These are phyloP conservation scores for Andrena hattorfiana DNA, from an alignment of 2,888 invertebrate species.

Conservation along the genomic window DNA sequence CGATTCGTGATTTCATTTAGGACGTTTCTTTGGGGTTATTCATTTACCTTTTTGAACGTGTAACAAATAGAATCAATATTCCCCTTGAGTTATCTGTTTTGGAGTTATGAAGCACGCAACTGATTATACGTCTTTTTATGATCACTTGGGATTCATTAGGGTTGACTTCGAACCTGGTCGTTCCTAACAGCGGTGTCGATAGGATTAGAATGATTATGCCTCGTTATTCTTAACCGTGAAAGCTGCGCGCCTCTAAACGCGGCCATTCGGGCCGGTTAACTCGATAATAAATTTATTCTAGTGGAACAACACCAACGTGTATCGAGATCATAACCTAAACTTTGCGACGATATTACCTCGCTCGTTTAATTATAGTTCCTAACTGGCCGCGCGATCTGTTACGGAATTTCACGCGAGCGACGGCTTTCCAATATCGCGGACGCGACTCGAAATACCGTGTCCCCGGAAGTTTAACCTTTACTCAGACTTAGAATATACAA, in stretches of 20 bases:
- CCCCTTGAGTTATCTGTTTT: no score
- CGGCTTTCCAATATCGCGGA: slow-evolving; percentile 33
- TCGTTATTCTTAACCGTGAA: slow-evolving; percentile 14
- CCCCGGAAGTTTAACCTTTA: background rate
- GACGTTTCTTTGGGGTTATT: no score
- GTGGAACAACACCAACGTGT: background rate
- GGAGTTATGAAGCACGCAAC: no score
- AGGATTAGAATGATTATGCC: background rate
- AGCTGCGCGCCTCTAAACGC: background rate
- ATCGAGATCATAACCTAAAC: slow-evolving; percentile 47
- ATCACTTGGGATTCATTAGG: background rate
- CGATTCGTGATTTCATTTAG: no score
- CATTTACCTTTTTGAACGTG: no score
- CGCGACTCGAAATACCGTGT: slow-evolving; percentile 2
- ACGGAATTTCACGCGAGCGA: slow-evolving; percentile 24
- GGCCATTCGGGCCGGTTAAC: slow-evolving; percentile 2
- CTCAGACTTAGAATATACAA: background rate
- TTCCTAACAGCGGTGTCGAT: background rate
- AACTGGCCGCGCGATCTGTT: slow-evolving; percentile 45
- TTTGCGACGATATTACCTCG: slow-evolving; percentile 30
- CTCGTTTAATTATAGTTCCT: slow-evolving; percentile 36
- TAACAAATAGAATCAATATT: no score
- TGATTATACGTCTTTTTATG: no score
- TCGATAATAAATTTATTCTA: slow-evolving; percentile 32
- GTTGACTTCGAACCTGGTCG: background rate